phyloP scores from a whole-genome alignment of 2,797 vertebrate genomes.

The Alauda arvensis region DNA sequence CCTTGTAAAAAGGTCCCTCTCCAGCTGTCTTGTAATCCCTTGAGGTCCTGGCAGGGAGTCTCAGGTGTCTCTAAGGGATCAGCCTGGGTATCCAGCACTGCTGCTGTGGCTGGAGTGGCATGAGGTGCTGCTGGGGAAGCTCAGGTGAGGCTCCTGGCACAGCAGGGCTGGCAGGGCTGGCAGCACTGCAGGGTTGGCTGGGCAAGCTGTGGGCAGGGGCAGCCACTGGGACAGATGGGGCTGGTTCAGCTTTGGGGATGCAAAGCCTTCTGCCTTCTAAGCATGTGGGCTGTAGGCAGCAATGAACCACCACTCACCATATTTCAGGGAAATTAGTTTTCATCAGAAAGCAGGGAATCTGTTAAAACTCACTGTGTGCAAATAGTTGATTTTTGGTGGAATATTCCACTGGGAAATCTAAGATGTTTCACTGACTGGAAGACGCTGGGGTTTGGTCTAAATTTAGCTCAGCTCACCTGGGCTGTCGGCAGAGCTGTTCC shows the following conservation, averaged over 20 bases:
- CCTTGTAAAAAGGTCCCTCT: too few species aligned
- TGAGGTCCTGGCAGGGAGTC: not conserved
- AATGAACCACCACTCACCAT: not conserved
- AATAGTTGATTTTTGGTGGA: not conserved
- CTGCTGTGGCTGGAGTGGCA: not conserved
- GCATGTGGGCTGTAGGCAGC: not conserved
- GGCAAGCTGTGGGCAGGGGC: rapidly evolving
- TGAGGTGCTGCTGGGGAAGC: rapidly evolving
- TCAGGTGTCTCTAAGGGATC: not conserved
- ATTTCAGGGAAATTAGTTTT: not conserved
- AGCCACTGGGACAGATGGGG: not conserved
- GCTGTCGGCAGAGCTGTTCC: not conserved
- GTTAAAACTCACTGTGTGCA: not conserved
- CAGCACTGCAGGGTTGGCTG: not conserved
- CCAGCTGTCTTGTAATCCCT: not conserved
- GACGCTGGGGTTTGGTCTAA: rapidly evolving
- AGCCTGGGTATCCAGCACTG: not conserved
- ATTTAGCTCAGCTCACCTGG: not conserved
- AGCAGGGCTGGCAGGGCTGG: not conserved
- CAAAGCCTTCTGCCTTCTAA: not conserved
- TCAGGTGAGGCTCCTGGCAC: not conserved
- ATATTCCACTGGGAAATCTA: not conserved
- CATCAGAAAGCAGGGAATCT: not conserved
- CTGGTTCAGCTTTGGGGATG: not conserved
- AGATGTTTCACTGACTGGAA: not conserved